phyloP scores from a whole-genome alignment of 2,797 vertebrate genomes.

The Nannoperca obscura region DNA sequence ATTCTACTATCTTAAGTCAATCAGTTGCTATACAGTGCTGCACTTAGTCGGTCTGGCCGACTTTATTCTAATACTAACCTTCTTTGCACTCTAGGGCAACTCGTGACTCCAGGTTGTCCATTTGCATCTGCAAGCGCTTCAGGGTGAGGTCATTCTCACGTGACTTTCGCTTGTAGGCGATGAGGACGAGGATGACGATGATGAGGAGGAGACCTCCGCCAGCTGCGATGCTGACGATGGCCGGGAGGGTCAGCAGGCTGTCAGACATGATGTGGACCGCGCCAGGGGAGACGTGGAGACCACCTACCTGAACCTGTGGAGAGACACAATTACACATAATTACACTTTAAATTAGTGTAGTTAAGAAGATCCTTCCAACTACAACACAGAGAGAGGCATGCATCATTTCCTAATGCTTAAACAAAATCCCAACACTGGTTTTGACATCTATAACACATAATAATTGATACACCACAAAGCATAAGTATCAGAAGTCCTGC shows the following conservation, averaged over 20 bases:
- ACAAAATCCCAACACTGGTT: neutral
- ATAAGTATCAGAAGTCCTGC: slow-evolving; percentile 1
- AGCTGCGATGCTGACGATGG: slow-evolving; percentile 96
- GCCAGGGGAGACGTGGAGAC: slow-evolving; percentile 94
- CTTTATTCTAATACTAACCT: slow-evolving; percentile 79
- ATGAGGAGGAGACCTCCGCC: slow-evolving; percentile 97
- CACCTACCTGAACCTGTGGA: slow-evolving; percentile 93
- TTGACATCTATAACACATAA: neutral
- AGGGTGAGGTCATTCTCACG: slow-evolving; percentile 97
- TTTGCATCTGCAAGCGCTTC: slow-evolving; percentile 98
- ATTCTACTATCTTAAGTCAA: neutral
- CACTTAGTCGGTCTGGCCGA: neutral
- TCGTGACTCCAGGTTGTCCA: slow-evolving; percentile 98
- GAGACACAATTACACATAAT: slow-evolving; percentile 19
- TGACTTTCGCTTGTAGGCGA: slow-evolving; percentile 98
- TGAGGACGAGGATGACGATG: slow-evolving; percentile 98
- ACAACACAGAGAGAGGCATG: neutral
- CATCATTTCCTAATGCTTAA: neutral
- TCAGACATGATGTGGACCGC: slow-evolving; percentile 94
- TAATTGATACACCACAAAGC: neutral
- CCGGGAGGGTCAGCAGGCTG: slow-evolving; percentile 95
- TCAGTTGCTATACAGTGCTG: neutral
- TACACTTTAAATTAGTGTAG: neutral
- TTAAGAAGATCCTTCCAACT: too few species aligned
- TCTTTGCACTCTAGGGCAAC: slow-evolving; percentile 99